Percentiles rank a stretch among this genome's conserved stretches.
phyloP scores from a whole-genome alignment of 2,113 vertebrate genomes.

The Forbesichthys agassizii region DNA sequence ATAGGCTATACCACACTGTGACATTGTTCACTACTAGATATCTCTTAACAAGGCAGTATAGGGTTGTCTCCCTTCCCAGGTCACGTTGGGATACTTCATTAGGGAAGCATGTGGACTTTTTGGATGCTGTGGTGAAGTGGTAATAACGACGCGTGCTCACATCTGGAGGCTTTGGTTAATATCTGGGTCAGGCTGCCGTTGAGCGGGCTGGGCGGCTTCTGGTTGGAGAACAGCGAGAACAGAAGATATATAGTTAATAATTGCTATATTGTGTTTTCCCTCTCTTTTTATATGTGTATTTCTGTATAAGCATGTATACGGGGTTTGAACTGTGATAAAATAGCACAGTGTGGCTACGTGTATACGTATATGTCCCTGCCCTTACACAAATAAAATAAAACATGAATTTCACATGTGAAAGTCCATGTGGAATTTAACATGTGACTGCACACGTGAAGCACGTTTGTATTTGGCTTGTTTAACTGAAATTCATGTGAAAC shows the following conservation, averaged over 20 bases:
- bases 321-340: constrained; percentile 19
- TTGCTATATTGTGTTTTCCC: constrained; percentile 7
- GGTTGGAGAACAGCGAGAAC: constrained; percentile 33
- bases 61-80: constrained; percentile 60
- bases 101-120: constrained; percentile 70
- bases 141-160: constrained; percentile 73
- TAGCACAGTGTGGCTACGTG: constrained; percentile 22
- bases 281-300: constrained; percentile 5
- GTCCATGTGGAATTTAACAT: too few species aligned
- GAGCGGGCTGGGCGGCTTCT: constrained; percentile 63
- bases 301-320: constrained; percentile 8
- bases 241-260: constrained; percentile 35
- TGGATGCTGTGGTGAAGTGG: constrained; percentile 63
- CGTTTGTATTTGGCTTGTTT: too few species aligned
- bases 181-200: constrained; percentile 77
- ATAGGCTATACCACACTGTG: too few species aligned
- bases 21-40: too few species aligned
- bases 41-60: too few species aligned
- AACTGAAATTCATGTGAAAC: too few species aligned
- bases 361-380: too few species aligned
- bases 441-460: too few species aligned
- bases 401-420: too few species aligned
- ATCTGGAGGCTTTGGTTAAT: constrained; percentile 80
- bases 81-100: constrained; percentile 72
- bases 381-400: too few species aligned